A percentile compares a stretch with the other conserved stretches of the same genome.
Evolutionary conservation across 2,888 invertebrate genomes (phyloP).

Genomic region (Hesperia comma): DNA sequence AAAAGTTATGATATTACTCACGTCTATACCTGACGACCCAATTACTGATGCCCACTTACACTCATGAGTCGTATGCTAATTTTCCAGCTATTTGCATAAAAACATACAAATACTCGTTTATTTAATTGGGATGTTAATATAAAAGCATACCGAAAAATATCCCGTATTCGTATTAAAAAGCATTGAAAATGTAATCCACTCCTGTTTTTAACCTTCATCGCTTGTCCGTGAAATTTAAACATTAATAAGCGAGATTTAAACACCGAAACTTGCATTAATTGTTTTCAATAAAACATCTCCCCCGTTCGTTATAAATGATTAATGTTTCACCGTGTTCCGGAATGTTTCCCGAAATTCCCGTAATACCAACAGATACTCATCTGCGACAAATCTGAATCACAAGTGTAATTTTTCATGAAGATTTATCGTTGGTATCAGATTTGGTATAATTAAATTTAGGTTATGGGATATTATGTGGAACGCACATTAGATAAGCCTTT

Average conservation of each 20-base stretch:
- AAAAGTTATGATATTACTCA: no score
- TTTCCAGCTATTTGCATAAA: no score
- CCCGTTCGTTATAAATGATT: constrained; percentile 15
- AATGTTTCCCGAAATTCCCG: constrained; percentile 29
- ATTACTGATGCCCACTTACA: no score
- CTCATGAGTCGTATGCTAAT: no score
- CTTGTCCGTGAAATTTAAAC: constrained; percentile 10
- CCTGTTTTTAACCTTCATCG: constrained; percentile 6
- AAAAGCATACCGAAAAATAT: no score
- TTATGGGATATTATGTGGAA: background rate
- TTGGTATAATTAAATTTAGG: constrained; percentile 16
- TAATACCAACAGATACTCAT: constrained; percentile 27
- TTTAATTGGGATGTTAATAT: no score
- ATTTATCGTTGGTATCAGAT: constrained; percentile 25
- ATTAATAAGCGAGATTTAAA: constrained; percentile 11
- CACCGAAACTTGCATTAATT: constrained; percentile 31
- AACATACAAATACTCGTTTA: no score
- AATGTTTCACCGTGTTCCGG: constrained; percentile 20
- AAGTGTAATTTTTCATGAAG: constrained; percentile 32
- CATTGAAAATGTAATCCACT: background rate
- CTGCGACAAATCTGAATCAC: constrained; percentile 29
- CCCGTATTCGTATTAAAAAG: no score
- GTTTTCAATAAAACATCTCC: constrained; percentile 29
- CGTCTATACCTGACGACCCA: no score
- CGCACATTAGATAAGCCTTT: no score